phyloP scores from a whole-genome alignment of 2,888 invertebrate species.

The Erebia ligea region DNA sequence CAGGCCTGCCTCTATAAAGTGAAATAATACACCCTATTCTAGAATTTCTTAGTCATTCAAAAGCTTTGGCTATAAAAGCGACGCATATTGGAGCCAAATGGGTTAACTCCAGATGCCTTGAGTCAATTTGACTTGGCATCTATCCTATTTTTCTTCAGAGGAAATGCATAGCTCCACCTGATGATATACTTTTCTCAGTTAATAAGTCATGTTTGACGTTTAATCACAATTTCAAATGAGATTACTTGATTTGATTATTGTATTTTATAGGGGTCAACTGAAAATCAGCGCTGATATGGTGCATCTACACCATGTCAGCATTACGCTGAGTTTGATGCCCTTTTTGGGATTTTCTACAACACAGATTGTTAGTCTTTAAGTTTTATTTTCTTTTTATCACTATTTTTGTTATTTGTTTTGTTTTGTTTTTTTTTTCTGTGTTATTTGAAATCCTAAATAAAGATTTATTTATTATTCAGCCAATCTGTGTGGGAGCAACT shows the following conservation, averaged over 20 bases:
- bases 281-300: too few relatives aligned
- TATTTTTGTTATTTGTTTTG: too few relatives aligned
- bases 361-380: too few relatives aligned
- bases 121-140: constrained; percentile 45
- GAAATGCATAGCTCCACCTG: constrained; percentile 19
- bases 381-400: too few relatives aligned
- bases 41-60: constrained; percentile 34
- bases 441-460: too few relatives aligned
- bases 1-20: constrained; percentile 28
- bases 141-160: constrained; percentile 34
- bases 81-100: constrained; percentile 44
- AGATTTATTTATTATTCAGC: too few relatives aligned
- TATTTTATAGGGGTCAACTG: too few relatives aligned
- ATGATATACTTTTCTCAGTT: constrained; percentile 4
- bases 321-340: too few relatives aligned
- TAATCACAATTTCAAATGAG: neutral
- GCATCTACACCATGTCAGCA: too few relatives aligned
- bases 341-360: too few relatives aligned
- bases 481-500: too few relatives aligned
- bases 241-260: neutral
- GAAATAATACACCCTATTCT: constrained; percentile 34
- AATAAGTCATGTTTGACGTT: neutral
- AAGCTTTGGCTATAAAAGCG: constrained; percentile 39
- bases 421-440: too few relatives aligned
- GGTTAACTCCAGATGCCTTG: constrained; percentile 44